phyloP scores from a whole-genome alignment of 2,113 vertebrate species.

The Balaeniceps rex region DNA sequence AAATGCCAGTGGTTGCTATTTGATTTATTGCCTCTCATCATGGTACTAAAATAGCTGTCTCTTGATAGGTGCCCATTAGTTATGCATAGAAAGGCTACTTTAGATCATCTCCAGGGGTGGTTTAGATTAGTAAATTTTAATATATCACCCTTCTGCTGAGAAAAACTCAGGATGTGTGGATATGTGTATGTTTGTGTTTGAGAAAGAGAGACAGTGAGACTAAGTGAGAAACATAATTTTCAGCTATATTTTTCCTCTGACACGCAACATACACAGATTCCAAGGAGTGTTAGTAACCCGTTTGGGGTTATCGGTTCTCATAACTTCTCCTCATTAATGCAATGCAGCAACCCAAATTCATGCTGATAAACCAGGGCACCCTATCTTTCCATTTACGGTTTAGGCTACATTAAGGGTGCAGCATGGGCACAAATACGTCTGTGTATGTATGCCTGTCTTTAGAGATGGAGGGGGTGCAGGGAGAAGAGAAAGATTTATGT shows the following conservation, averaged over 20 bases:
- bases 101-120: background rate
- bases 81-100: background rate
- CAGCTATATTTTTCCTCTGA: background rate
- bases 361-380: background rate
- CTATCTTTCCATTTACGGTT: background rate
- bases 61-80: background rate
- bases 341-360: background rate
- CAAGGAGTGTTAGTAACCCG: background rate
- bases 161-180: background rate
- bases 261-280: background rate
- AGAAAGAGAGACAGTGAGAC: background rate
- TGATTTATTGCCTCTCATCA: background rate
- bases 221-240: background rate
- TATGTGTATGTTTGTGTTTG: background rate
- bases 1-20: background rate
- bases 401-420: background rate
- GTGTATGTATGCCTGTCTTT: background rate
- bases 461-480: background rate
- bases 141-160: background rate
- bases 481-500: background rate
- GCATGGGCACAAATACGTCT: background rate
- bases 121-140: background rate
- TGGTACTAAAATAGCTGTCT: background rate
- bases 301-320: background rate
- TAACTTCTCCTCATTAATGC: background rate